Evolutionary conservation across 1,140 invertebrate species (phyloP), one percentile per base, ranked within the genome.

Genomic region (Zaprionus gabonicus): DNA sequence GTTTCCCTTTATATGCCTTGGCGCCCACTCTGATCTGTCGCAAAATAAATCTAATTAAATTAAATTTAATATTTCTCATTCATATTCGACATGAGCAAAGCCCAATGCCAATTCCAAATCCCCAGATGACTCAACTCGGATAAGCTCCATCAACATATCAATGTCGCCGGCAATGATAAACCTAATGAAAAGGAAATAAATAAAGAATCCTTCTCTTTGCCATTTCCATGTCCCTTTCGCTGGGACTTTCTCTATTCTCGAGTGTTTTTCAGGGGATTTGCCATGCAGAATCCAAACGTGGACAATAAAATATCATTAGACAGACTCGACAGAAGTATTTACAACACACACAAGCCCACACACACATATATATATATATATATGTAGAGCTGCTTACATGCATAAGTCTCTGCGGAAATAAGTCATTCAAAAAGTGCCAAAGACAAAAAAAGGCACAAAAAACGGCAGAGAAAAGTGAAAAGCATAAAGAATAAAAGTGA

Each of bases 1-100:
- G 46, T 51, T 23, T 7, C 46, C 17, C 17, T 2, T n/a, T 41
- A 57, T 68, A 65, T 63, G 46, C 25, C 63, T 58, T 63, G 57
- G 41, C 56, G 57, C 57, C 75, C 70, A 67, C 76, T 74, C 57
- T 60, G 65, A 38, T 53, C 23, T 46, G 60, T 53, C 41, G 10
- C 78, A 68, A 75, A 75, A 78, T 70, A 80, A 80, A 78, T 80
- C 76, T 80, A 81, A 81, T 79, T 79, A 81, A 81, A 81, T 71
- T 72, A 79, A 81, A 81, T 78, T 78, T 78, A 80, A 80, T 80
- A 80, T 70, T 53, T 66, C 64, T 41, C 59, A 51, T 64, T 46
- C 55, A 17, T 49, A 41, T 71, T 58, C 46, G 46, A 20, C 20
- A 17, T 20, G 36, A 25, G n/a, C 74, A 56, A 73, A 77, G 41